Conservation (phyloP, 1,140 invertebrate genomes). For the Metopolophium dirhodum region DNA sequence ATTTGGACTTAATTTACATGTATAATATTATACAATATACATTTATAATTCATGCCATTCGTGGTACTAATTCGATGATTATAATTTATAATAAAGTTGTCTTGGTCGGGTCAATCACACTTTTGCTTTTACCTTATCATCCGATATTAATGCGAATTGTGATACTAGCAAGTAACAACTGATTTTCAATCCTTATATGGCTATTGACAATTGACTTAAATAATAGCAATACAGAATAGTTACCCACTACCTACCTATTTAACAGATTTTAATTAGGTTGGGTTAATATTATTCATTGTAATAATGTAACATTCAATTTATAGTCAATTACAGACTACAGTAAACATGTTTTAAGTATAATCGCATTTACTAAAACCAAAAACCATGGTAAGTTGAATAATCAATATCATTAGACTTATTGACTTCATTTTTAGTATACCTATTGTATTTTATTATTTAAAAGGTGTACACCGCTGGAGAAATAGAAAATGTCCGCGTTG, state of each 20-base stretch:
- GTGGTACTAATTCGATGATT: not conserved
- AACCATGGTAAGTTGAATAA: not conserved
- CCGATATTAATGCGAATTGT: too few species aligned
- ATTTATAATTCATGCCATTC: too few species aligned
- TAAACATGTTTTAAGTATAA: not conserved
- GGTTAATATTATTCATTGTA: not conserved
- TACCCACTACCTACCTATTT: not conserved
- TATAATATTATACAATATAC: too few species aligned
- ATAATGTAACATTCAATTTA: not conserved
- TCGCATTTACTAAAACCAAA: not conserved
- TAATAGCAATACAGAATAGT: too few species aligned
- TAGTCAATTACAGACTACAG: not conserved
- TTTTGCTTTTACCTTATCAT: too few species aligned
- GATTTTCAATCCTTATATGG: too few species aligned
- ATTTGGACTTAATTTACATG: too few species aligned
- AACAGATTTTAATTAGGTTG: not conserved
- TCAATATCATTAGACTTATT: not conserved
- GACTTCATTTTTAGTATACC: not conserved
- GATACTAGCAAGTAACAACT: too few species aligned
- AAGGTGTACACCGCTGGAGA: conserved; percentile 58
- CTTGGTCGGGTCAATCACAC: not conserved
- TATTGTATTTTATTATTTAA: not conserved
- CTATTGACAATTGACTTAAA: too few species aligned
- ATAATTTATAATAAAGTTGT: not conserved
- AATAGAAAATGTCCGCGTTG: conserved; percentile 67